Conservation (phyloP, 2,888 invertebrate genomes). For the Volucella bombylans region DNA sequence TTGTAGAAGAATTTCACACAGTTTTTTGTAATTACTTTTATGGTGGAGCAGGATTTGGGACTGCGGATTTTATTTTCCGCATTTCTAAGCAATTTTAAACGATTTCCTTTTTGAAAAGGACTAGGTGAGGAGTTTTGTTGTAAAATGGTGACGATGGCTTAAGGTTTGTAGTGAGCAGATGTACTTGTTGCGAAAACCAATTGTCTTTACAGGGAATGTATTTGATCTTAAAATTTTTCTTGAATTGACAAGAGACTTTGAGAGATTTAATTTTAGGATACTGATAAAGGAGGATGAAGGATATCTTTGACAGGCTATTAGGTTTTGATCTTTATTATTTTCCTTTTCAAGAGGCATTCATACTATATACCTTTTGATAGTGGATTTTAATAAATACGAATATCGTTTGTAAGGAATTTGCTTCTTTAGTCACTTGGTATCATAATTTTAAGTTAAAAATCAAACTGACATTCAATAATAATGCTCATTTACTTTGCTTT, state of each 20-base stretch:
- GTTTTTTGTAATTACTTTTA: conserved; percentile 70
- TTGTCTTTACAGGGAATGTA: neutral
- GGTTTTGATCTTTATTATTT: too few relatives aligned
- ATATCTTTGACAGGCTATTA: too few relatives aligned
- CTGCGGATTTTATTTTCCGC: conserved; percentile 56
- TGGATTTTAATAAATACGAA: too few relatives aligned
- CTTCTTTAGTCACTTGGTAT: too few relatives aligned
- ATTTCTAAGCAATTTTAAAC: conserved; percentile 58
- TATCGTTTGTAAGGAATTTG: too few relatives aligned
- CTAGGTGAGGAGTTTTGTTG: neutral
- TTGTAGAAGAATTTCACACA: conserved; percentile 68
- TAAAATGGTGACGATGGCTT: conserved; percentile 1
- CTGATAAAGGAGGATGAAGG: too few relatives aligned
- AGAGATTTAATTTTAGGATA: too few relatives aligned
- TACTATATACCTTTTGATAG: too few relatives aligned
- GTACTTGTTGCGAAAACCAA: neutral
- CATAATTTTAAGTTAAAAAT: too few relatives aligned
- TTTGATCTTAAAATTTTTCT: neutral
- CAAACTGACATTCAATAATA: too few relatives aligned
- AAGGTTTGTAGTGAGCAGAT: neutral
- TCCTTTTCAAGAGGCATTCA: too few relatives aligned
- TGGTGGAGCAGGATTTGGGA: conserved; percentile 42
- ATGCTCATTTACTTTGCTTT: too few relatives aligned
- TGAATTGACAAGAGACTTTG: neutral
- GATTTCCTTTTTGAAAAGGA: conserved; percentile 32